phyloP scores from a whole-genome alignment of 2,113 vertebrate genomes.

The Periophthalmus modestus region DNA sequence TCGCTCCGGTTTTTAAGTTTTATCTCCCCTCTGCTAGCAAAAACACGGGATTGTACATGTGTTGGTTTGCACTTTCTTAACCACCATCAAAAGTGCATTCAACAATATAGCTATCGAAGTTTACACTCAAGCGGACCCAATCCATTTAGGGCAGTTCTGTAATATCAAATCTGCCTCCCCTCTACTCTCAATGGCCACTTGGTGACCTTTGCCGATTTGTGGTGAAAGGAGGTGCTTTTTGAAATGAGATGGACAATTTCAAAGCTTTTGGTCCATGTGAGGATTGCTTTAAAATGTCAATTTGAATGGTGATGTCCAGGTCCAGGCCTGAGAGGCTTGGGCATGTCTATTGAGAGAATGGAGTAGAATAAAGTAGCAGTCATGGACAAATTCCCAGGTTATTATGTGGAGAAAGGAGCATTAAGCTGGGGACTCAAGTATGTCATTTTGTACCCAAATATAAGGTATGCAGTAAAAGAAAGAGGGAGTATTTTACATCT shows the following conservation, averaged over 20 bases:
- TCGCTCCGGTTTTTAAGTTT: constrained; percentile 33
- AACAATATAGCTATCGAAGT: constrained; percentile 44
- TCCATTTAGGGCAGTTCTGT: constrained; percentile 69
- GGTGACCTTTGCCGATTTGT: constrained; percentile 59
- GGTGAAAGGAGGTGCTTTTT: constrained; percentile 51
- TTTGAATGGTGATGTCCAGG: constrained; percentile 62
- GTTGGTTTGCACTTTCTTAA: constrained; percentile 41
- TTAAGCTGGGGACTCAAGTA: constrained; percentile 1
- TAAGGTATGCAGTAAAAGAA: constrained; percentile 10
- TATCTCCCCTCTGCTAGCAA: constrained; percentile 39
- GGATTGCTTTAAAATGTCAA: constrained; percentile 74
- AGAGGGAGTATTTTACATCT: too few relatives aligned
- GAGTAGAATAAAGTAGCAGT: constrained; percentile 57
- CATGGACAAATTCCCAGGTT: constrained; percentile 46
- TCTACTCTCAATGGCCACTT: constrained; percentile 42
- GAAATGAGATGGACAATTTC: constrained; percentile 36
- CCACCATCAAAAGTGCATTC: constrained; percentile 34
- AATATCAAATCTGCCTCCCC: constrained; percentile 30
- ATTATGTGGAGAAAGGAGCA: constrained; percentile 34
- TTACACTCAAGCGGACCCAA: constrained; percentile 55
- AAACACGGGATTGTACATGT: constrained; percentile 51
- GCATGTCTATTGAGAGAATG: constrained; percentile 57
- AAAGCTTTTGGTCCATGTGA: constrained; percentile 59
- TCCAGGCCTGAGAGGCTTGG: constrained; percentile 61
- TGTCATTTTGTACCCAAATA: not conserved